Percentiles rank a stretch among this genome's conserved stretches.
Conservation (phyloP, 2,888 invertebrate genomes). For the Geotrupes spiniger region DNA sequence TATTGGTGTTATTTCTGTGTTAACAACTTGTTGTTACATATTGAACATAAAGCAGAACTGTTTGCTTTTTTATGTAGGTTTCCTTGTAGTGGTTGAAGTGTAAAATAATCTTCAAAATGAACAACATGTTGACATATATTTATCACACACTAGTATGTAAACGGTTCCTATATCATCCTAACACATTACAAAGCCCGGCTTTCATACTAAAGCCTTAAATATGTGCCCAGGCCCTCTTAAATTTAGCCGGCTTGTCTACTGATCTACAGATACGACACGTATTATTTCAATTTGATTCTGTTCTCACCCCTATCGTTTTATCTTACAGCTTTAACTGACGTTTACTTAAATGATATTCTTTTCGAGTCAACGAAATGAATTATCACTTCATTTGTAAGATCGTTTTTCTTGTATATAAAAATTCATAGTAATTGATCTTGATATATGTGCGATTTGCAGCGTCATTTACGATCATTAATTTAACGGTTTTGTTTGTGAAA, state of each 20-base stretch:
- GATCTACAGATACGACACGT: slow-evolving; percentile 31
- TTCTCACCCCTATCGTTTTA: slow-evolving; percentile 26
- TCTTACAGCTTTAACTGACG: slow-evolving; percentile 17
- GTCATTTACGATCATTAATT: no score
- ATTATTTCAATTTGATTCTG: slow-evolving; percentile 29
- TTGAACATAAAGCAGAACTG: slow-evolving; percentile 1
- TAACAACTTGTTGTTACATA: slow-evolving; percentile 1
- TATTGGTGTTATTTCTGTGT: neutral
- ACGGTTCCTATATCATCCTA: slow-evolving; percentile 27
- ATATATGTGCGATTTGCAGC: no score
- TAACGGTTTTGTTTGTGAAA: no score
- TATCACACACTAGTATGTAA: slow-evolving; percentile 28
- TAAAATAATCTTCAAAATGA: slow-evolving; percentile 23
- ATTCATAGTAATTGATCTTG: no score
- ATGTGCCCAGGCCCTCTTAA: slow-evolving; percentile 30
- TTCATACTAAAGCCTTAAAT: slow-evolving; percentile 32
- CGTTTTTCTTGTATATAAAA: no score
- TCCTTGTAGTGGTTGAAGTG: slow-evolving; percentile 9
- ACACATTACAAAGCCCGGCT: slow-evolving; percentile 28
- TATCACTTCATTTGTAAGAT: slow-evolving; percentile 25
- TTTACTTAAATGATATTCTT: slow-evolving; percentile 4
- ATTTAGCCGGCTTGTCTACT: slow-evolving; percentile 29
- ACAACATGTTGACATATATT: slow-evolving; percentile 32
- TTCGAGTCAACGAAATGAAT: no score
- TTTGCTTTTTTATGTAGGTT: slow-evolving; percentile 2